Evolutionary conservation across 2,888 invertebrate species (phyloP), one percentile per base, ranked within the genome.

Genomic region (Chrysolina haemoptera): DNA sequence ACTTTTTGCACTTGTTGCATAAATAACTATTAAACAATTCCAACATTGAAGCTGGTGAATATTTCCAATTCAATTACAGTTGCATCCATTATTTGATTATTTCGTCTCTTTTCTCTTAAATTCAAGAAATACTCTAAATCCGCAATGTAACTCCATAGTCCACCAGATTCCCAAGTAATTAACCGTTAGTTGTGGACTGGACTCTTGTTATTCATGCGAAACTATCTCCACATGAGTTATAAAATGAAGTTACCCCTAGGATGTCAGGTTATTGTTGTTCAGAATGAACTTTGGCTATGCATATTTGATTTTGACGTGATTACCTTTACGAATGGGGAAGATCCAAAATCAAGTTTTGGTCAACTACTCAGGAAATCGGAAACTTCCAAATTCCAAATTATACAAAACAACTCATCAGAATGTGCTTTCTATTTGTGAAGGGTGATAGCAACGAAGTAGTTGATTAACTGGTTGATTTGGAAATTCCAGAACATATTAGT

Each of bases 281-380:
- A 12, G 12, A 63, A 12, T 63, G 63, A 63, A 63, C 63, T 63
- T 41, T 63, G 43, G 41, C 63, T 43, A 63, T 63, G 63, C 63
- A 63, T 63, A 63, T 63, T 14, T 12, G n/a, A 63, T 63, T 43
- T 40, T 41, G 63, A 4, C 10, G 4, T n/a, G 22, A 16, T 20
- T 63, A 41, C n/a, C 41, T 10, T 2, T 20, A 11, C 11, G 27
- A 62, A n/a, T 62, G 35, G 62, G 43, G 63, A 43, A 5, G 16
- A 63, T 41, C 4, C 16, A 20, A 35, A 63, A 4, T 43, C 14
- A 8, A 14, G 43, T 12, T 35, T 35, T 35, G 35, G 8, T 35
- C 35, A 35, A 35, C 35, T 35, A 35, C 35, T 35, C 35, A 35
- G 35, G 35, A 35, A 6, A 35, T 35, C 35, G 8, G 35, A 35